A percentile compares a stretch with the other conserved stretches of the same genome.
Evolutionary conservation across 2,113 vertebrate genomes (phyloP).

Genomic region (Candoia aspera): DNA sequence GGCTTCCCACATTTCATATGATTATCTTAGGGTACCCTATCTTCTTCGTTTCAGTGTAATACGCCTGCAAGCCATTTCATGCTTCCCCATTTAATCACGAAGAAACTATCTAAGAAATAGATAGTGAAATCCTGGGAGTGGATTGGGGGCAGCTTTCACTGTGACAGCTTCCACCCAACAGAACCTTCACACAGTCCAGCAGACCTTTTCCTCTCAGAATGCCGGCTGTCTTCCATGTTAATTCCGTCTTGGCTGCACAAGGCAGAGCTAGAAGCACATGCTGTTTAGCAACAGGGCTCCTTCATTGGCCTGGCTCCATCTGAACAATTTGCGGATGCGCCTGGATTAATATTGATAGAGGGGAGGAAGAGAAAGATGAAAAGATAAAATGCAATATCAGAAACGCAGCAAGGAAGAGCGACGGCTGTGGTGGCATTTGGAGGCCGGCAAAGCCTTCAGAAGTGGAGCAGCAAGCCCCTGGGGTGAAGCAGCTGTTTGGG

Average conservation of each 20-base stretch:
- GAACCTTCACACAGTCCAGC: neutral
- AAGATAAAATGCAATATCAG: constrained; percentile 21
- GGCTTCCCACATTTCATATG: neutral
- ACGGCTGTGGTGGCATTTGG: constrained; percentile 35
- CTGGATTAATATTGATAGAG: constrained; percentile 41
- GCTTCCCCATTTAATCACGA: neutral
- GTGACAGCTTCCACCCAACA: neutral
- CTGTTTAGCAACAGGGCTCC: constrained; percentile 34
- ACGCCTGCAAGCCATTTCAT: neutral
- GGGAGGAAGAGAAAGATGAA: neutral
- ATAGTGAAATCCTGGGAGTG: constrained; percentile 3
- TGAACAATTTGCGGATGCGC: constrained; percentile 4
- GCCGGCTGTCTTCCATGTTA: constrained; percentile 24
- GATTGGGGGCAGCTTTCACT: neutral
- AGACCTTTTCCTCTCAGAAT: neutral
- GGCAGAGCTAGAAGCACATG: constrained; percentile 19
- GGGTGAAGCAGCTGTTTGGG: neutral
- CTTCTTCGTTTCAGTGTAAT: neutral
- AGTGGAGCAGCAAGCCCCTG: neutral
- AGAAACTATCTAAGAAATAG: constrained; percentile 4
- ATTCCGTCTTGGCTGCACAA: constrained; percentile 12
- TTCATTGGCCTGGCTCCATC: constrained; percentile 23
- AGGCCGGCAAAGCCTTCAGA: constrained; percentile 28
- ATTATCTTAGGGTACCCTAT: neutral
- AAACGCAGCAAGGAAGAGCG: constrained; percentile 27